A percentile compares a stretch with the other conserved stretches of the same genome.
Conservation (phyloP, 2,113 vertebrate genomes). For the Lasiurus borealis region DNA sequence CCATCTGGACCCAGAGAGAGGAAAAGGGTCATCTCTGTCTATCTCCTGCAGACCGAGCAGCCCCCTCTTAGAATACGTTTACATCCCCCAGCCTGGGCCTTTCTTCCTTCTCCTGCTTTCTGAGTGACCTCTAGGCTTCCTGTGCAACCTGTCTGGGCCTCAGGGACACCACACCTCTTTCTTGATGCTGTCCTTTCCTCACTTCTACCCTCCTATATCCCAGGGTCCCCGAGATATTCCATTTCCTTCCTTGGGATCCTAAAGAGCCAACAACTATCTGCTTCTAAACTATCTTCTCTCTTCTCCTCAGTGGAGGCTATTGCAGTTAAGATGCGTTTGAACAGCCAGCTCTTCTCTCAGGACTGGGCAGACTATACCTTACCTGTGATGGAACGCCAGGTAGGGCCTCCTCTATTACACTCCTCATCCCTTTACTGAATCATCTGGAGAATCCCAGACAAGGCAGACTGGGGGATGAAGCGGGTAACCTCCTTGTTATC, state of each 20-base stretch:
- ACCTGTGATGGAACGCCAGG: slow-evolving; percentile 43
- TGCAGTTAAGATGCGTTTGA: slow-evolving; percentile 71
- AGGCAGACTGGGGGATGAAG: background rate
- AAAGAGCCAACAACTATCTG: background rate
- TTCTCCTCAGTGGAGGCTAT: slow-evolving; percentile 74
- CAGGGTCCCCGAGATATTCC: background rate
- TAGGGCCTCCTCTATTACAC: slow-evolving; percentile 8
- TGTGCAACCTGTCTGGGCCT: background rate
- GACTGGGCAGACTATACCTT: slow-evolving; percentile 9
- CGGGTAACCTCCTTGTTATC: background rate
- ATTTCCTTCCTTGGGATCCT: slow-evolving; percentile 23
- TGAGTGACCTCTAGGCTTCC: background rate
- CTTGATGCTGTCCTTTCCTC: too few relatives aligned
- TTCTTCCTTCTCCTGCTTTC: background rate
- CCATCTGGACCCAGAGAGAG: background rate
- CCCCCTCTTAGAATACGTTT: background rate
- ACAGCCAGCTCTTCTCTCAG: slow-evolving; percentile 68
- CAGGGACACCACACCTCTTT: background rate
- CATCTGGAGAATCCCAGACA: background rate
- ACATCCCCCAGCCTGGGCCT: background rate
- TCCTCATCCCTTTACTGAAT: background rate
- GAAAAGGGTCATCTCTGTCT: background rate
- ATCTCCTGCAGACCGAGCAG: background rate
- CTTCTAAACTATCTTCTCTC: slow-evolving; percentile 7
- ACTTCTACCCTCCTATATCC: background rate